Evolutionary conservation across 2,113 vertebrate genomes (phyloP), one percentile per base, ranked within the genome.

Genomic region (Cricetomys ansorgei): DNA sequence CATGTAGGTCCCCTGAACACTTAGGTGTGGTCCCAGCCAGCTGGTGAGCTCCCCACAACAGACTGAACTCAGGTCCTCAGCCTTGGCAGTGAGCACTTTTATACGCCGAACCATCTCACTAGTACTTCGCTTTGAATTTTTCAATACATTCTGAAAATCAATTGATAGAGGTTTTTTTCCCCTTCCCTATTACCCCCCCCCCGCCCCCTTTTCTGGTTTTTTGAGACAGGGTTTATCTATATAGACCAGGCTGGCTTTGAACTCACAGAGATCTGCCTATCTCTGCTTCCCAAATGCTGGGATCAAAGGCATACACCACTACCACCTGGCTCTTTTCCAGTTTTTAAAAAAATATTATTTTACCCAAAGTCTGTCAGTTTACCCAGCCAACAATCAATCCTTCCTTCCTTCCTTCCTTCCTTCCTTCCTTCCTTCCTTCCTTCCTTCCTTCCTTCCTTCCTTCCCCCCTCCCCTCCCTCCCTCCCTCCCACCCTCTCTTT

Each of bases 121-220:
- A 59, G 59, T 45, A 12, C 43, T 55, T 64, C 2, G 8, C 31
- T 45, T 34, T 31, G 16, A 45, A 48, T 64, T 64, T 84, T 88
- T 83, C 75, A 88, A 17, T 79, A 23, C 87, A 53, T 72, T 92
- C 55, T 80, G 34, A 15, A 94, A 89, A 89, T 92, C 12, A 50
- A 50, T 43, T 88, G 4, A 50, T 84, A 59, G 67, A 90, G 5
- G 53, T 70, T n/a, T n/a, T n/a, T n/a, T n/a, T n/a, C n/a, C n/a
- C n/a, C n/a, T n/a, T n/a, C n/a, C n/a, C n/a, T n/a, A n/a, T n/a
- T n/a, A n/a, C n/a, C n/a, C n/a, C n/a, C n/a, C n/a, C n/a, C n/a
- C n/a, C n/a, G n/a, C n/a, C n/a, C n/a, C n/a, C n/a, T n/a, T n/a
- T n/a, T n/a, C n/a, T n/a, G n/a, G n/a, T n/a, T n/a, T n/a, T n/a